These are phyloP conservation scores for Campoplex nolae DNA, from an alignment of 2,888 invertebrate species.

Conservation along the genomic window DNA sequence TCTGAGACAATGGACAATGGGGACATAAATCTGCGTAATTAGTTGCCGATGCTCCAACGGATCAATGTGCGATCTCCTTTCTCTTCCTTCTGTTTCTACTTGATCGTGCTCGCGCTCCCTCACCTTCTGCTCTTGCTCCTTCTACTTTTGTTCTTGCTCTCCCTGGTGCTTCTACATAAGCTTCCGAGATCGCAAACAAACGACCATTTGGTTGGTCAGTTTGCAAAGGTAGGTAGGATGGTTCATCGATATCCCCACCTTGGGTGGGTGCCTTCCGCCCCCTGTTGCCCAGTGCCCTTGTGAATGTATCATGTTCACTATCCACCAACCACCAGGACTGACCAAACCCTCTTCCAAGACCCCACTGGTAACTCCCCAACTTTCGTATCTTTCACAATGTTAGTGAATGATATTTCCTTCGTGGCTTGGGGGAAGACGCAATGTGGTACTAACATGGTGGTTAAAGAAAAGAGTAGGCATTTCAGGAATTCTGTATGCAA, in stretches of 20 bases:
- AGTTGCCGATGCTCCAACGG: conserved; percentile 89
- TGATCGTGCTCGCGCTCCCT: conserved; percentile 63
- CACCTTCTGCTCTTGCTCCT: conserved; percentile 46
- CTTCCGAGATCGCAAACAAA: conserved; percentile 78
- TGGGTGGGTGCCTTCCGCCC: conserved; percentile 67
- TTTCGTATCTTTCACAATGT: conserved; percentile 26
- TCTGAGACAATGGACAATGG: conserved; percentile 95
- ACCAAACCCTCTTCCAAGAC: conserved; percentile 48
- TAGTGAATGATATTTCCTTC: conserved; percentile 79
- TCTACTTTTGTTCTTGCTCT: conserved; percentile 60
- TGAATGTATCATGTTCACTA: conserved; percentile 48
- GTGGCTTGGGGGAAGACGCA: conserved; percentile 74
- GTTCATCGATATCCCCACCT: conserved; percentile 79
- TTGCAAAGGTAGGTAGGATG: conserved; percentile 81
- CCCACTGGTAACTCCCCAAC: conserved; percentile 44
- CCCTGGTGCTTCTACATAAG: conserved; percentile 59
- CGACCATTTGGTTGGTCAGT: conserved; percentile 84
- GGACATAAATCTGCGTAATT: conserved; percentile 97
- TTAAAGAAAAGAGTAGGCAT: conserved; percentile 57
- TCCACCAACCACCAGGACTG: conserved; percentile 47
- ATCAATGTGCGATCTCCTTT: conserved; percentile 84
- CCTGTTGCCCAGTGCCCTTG: conserved; percentile 57
- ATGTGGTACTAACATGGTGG: conserved; percentile 79
- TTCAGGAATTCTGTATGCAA: conserved; percentile 30
- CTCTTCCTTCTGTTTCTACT: conserved; percentile 70